These are phyloP conservation scores for Standfussiana lucernea DNA, from an alignment of 2,888 invertebrate genomes.

Conservation along the genomic window DNA sequence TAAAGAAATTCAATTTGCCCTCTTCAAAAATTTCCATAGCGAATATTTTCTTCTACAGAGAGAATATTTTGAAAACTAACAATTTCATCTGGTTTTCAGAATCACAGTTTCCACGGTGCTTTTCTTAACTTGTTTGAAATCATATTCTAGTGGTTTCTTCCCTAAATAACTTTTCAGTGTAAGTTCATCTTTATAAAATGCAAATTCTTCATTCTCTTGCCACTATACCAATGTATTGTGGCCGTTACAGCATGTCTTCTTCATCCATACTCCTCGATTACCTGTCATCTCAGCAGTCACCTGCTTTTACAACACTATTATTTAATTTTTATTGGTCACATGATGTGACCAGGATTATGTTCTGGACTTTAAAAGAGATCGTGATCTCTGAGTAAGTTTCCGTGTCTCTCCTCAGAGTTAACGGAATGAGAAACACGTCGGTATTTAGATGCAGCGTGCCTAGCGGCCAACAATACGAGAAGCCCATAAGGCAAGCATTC, in stretches of 20 bases:
- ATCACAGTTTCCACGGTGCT: slow-evolving; percentile 9
- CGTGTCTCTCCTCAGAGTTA: neutral
- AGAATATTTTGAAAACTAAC: slow-evolving; percentile 28
- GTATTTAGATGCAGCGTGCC: too few species aligned
- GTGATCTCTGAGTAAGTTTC: neutral
- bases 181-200: neutral
- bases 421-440: neutral
- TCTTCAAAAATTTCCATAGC: slow-evolving; percentile 7
- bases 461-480: too few species aligned
- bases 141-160: neutral
- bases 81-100: slow-evolving; percentile 10
- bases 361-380: neutral
- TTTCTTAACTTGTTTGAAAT: slow-evolving; percentile 31
- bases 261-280: neutral
- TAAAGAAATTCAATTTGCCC: neutral
- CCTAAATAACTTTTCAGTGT: slow-evolving; percentile 9
- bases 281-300: neutral
- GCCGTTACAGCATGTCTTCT: neutral
- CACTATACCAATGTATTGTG: neutral
- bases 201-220: neutral
- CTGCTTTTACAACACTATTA: neutral
- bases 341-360: neutral
- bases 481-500: too few species aligned
- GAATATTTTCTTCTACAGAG: slow-evolving; percentile 23
- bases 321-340: neutral